Evolutionary conservation across 2,797 vertebrate genomes (phyloP), one percentile per base, ranked within the genome.

Genomic region (Acanthiza pusilla): DNA sequence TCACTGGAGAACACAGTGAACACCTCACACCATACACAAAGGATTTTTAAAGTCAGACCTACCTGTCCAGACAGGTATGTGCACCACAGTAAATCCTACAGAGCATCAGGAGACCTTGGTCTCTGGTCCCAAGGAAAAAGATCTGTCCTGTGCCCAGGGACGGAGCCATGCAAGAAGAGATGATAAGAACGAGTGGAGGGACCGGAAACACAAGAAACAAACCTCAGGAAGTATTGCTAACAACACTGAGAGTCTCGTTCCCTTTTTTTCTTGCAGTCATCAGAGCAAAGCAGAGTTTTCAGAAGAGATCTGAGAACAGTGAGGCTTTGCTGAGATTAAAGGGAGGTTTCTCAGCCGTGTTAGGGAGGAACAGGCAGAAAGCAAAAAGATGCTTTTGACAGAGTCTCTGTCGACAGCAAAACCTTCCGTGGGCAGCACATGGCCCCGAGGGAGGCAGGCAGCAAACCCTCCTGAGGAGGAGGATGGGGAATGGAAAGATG

Each of bases 171-270:
- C 27, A 75, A 43, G 48, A 20, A 4, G 32, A 73, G 32, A 7
- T 51, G 17, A 11, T 7, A 16, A 36, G 40, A 65, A 42, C 0
- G 1, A 53, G 38, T 0, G 4, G 38, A 36, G 4, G 19, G 73
- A 65, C 29, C 25, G 34, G 29, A 71, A 85, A 65, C 2, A 21
- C 19, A 47, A 42, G n/a, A 61, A 79, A 75, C 6, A 22, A 68
- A 61, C 8, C 16, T 42, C 43, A 32, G 23, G 12, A 73, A 66
- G 18, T 1, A 10, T 0, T 21, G 25, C 47, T n/a, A 36, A 61
- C 0, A 1, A 40, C 40, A 58, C 13, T 1, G 10, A 48, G 27
- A 77, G 19, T 10, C 47, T 55, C 36, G 10, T 3, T 8, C 29
- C 21, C 6, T 50, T 40, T 34, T 25, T 30, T 19, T 48, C 40